Conservation (phyloP, 2,888 invertebrate genomes). For the Apantesis nais region DNA sequence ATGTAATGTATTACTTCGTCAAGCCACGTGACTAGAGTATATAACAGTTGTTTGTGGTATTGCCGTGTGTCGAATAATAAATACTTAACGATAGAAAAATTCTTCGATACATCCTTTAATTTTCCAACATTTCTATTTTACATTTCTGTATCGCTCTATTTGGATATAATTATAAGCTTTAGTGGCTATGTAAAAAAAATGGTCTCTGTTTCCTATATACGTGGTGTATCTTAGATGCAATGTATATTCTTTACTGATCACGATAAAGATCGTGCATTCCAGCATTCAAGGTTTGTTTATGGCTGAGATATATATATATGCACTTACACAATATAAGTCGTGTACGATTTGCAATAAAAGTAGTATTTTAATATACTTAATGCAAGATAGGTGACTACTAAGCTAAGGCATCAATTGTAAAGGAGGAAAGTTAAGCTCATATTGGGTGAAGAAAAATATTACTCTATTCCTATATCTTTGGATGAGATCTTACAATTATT, state of each 20-base stretch:
- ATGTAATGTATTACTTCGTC: slow-evolving; percentile 71
- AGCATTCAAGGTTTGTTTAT: slow-evolving; percentile 10
- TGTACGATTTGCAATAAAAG: not conserved
- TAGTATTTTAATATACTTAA: not conserved
- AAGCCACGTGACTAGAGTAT: slow-evolving; percentile 71
- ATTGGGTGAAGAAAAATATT: not conserved
- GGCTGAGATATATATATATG: slow-evolving; percentile 12
- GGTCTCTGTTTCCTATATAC: too few species aligned
- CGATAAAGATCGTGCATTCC: not conserved
- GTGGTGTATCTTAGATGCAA: too few species aligned
- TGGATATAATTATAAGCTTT: not conserved
- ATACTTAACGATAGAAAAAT: slow-evolving; percentile 37
- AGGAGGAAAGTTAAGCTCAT: not conserved
- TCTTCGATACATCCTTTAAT: slow-evolving; percentile 11
- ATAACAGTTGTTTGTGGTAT: slow-evolving; percentile 66
- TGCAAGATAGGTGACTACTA: not conserved
- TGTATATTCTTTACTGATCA: too few species aligned
- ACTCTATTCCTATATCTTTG: not conserved
- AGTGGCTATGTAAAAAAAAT: too few species aligned
- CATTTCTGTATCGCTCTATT: not conserved
- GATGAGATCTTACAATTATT: not conserved
- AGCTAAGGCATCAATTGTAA: not conserved
- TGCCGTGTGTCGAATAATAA: slow-evolving; percentile 66
- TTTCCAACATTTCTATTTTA: not conserved
- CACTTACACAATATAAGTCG: not conserved